A percentile compares a stretch with the other conserved stretches of the same genome.
These are phyloP conservation scores for Scomber japonicus DNA, from an alignment of 2,113 vertebrate genomes.

Conservation along the genomic window DNA sequence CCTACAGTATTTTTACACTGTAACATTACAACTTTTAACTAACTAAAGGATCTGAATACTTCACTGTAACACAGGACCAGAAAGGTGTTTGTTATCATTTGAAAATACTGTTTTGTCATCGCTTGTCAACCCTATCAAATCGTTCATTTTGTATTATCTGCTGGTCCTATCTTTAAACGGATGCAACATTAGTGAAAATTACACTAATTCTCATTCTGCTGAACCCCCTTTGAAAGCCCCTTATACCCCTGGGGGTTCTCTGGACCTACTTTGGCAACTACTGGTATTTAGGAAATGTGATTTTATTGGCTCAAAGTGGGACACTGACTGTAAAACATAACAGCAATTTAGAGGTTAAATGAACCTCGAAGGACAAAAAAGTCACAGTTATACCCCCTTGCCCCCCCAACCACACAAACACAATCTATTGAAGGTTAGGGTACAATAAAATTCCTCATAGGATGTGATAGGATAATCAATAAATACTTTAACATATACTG, in stretches of 20 bases:
- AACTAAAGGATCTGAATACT: not conserved
- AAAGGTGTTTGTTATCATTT: not conserved
- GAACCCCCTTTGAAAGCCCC: conserved; percentile 46
- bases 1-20: not conserved
- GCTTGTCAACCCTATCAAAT: conserved; percentile 20
- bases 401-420: not conserved
- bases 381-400: not conserved
- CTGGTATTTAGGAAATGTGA: conserved; percentile 61
- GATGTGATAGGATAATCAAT: conserved; percentile 50
- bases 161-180: conserved; percentile 41
- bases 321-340: conserved; percentile 42
- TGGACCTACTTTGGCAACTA: conserved; percentile 67
- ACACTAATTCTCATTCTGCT: conserved; percentile 61
- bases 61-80: not conserved
- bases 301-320: conserved; percentile 72
- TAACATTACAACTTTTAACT: not conserved
- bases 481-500: conserved; percentile 55
- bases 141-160: conserved; percentile 15
- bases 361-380: conserved; percentile 48
- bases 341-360: conserved; percentile 48
- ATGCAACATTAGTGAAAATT: conserved; percentile 38
- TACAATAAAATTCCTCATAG: not conserved
- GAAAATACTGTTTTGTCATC: not conserved
- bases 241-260: conserved; percentile 45
- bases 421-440: not conserved